phyloP scores from a whole-genome alignment of 2,113 vertebrate species.

The Bambusicola thoracicus region DNA sequence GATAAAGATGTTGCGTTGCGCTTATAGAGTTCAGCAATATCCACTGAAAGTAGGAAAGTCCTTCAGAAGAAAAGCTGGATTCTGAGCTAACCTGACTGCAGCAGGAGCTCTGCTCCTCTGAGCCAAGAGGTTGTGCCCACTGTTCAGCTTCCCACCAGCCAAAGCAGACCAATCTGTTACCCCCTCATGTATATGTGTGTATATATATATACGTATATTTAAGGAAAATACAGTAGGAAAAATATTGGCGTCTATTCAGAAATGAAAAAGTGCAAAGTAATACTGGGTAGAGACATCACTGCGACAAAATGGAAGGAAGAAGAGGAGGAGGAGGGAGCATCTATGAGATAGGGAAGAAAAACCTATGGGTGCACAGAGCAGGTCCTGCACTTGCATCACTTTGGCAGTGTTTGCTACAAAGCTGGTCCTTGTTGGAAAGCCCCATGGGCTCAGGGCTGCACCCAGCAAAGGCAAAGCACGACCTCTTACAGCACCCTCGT shows the following conservation, averaged over 20 bases:
- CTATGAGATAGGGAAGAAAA: neutral
- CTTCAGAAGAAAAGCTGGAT: neutral
- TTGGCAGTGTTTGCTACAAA: neutral
- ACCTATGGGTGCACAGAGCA: neutral
- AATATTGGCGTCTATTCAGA: neutral
- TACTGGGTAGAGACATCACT: neutral
- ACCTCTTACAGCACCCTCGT: neutral
- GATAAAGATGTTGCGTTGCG: neutral
- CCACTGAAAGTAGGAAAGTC: neutral
- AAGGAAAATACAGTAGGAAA: neutral
- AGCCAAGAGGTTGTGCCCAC: neutral
- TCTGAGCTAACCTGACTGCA: neutral
- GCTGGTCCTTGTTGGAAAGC: neutral
- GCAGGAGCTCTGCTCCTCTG: neutral
- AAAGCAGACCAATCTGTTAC: conserved; percentile 9
- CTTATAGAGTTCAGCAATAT: neutral
- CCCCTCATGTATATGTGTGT: neutral
- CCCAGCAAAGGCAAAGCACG: neutral
- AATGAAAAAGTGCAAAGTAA: neutral
- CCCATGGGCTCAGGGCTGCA: neutral
- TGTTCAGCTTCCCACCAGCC: neutral
- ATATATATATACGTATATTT: neutral
- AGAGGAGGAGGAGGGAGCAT: neutral
- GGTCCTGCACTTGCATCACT: neutral
- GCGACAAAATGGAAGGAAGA: neutral